Evolutionary conservation across 2,888 invertebrate species (phyloP).

Genomic region (Allacma fusca): DNA sequence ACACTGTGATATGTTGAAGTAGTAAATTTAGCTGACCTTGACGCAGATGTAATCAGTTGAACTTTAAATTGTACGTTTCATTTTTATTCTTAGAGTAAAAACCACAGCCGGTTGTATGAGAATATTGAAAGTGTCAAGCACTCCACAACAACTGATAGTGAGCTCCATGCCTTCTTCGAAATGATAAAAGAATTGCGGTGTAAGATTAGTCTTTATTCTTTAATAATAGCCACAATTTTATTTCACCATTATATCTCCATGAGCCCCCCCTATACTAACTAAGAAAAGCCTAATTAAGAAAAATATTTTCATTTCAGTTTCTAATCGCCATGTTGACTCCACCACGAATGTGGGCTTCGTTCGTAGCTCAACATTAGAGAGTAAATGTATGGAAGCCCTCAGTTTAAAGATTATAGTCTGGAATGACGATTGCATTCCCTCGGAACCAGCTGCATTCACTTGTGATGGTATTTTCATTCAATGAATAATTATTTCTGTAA

Average conservation of each 20-base stretch:
- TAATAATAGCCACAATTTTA: no score
- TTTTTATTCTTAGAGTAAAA: conserved; percentile 36
- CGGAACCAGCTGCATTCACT: conserved; percentile 81
- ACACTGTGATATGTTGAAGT: no score
- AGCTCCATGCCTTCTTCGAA: conserved; percentile 81
- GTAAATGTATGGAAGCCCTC: conserved; percentile 78
- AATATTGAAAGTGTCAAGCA: conserved; percentile 60
- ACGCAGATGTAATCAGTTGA: no score
- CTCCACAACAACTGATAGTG: conserved; percentile 74
- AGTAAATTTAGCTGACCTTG: no score
- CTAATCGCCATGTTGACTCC: conserved; percentile 77
- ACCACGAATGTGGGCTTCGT: conserved; percentile 87
- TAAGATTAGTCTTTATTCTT: conserved; percentile 67
- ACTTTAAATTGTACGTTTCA: background rate
- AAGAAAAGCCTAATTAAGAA: no score
- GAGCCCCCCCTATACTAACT: no score
- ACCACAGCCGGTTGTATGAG: conserved; percentile 57
- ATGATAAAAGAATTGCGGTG: conserved; percentile 83
- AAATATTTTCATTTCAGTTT: no score
- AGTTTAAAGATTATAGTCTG: conserved; percentile 90
- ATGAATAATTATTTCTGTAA: background rate
- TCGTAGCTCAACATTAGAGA: conserved; percentile 83
- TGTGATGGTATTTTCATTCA: conserved; percentile 78
- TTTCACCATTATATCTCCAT: no score
- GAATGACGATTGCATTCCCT: conserved; percentile 68